Percentiles rank a stretch among this genome's conserved stretches.
Conservation (phyloP, 1,140 invertebrate species). For the Onthophagus taurus region DNA sequence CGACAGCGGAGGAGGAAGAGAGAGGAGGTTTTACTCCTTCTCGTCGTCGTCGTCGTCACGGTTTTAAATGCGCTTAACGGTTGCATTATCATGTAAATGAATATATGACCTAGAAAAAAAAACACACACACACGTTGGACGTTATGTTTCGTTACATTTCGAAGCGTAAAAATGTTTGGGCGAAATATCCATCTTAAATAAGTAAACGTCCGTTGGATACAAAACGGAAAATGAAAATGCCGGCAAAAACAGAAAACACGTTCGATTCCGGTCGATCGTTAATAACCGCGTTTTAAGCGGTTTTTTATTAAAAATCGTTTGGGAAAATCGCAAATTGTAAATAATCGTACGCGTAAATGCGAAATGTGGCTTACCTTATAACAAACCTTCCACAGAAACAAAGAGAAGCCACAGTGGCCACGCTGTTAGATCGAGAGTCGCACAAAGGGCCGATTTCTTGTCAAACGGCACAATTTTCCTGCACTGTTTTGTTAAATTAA, state of each 20-base stretch:
- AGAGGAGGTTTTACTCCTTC: too few relatives aligned
- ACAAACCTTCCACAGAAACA: constrained; percentile 31
- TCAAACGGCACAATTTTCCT: constrained; percentile 26
- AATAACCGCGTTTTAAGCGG: too few relatives aligned
- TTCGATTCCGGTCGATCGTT: too few relatives aligned
- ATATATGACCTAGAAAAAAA: too few relatives aligned
- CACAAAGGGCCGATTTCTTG: constrained; percentile 23
- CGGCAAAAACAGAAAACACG: neutral
- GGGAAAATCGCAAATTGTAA: too few relatives aligned
- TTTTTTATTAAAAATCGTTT: too few relatives aligned
- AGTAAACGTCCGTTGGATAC: neutral
- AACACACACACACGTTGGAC: too few relatives aligned
- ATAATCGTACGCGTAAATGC: neutral
- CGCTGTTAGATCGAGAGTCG: constrained; percentile 33
- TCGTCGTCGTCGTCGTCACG: too few relatives aligned
- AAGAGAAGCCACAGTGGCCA: constrained; percentile 34
- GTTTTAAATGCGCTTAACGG: too few relatives aligned
- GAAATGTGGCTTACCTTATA: constrained; percentile 28
- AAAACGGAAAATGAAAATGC: neutral
- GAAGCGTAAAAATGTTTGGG: neutral
- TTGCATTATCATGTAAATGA: too few relatives aligned
- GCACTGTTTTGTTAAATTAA: constrained; percentile 21
- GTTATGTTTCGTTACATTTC: too few relatives aligned
- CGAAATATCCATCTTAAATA: neutral
- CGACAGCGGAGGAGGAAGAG: too few relatives aligned